These are phyloP conservation scores for Hybognathus amarus DNA, from an alignment of 2,797 vertebrate genomes.

Conservation along the genomic window DNA sequence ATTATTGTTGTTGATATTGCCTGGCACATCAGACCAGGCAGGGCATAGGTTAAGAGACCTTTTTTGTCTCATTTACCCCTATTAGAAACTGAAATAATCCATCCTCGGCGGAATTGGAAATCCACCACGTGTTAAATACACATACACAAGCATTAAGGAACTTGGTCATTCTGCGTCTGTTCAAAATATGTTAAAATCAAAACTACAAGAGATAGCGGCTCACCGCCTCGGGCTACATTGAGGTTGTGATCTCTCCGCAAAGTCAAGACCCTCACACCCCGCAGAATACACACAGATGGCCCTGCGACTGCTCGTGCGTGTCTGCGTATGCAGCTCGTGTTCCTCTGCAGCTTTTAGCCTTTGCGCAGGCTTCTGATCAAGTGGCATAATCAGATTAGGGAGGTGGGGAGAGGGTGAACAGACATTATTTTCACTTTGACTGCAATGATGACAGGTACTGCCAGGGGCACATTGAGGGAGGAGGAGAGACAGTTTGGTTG, in stretches of 20 bases:
- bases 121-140: slow-evolving; percentile 5
- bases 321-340: slow-evolving; percentile 43
- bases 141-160: background rate
- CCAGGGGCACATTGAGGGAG: slow-evolving; percentile 38
- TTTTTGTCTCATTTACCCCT: slow-evolving; percentile 25
- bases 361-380: slow-evolving; percentile 67
- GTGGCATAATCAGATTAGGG: slow-evolving; percentile 76
- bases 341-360: slow-evolving; percentile 55
- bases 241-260: slow-evolving; percentile 53
- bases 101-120: background rate
- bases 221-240: slow-evolving; percentile 44
- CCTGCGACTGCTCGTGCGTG: slow-evolving; percentile 47
- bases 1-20: slow-evolving; percentile 48
- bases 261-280: slow-evolving; percentile 54
- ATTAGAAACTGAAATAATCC: slow-evolving; percentile 23
- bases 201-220: slow-evolving; percentile 14
- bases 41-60: slow-evolving; percentile 24
- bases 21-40: slow-evolving; percentile 29
- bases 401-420: slow-evolving; percentile 56
- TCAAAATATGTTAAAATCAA: slow-evolving; percentile 21
- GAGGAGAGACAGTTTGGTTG: slow-evolving; percentile 12
- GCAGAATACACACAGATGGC: slow-evolving; percentile 59
- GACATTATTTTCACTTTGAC: slow-evolving; percentile 69
- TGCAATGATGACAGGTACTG: slow-evolving; percentile 62
- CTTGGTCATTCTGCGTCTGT: slow-evolving; percentile 1